Evolutionary conservation across 1,140 invertebrate genomes (phyloP).

Genomic region (Micrasema minimum): DNA sequence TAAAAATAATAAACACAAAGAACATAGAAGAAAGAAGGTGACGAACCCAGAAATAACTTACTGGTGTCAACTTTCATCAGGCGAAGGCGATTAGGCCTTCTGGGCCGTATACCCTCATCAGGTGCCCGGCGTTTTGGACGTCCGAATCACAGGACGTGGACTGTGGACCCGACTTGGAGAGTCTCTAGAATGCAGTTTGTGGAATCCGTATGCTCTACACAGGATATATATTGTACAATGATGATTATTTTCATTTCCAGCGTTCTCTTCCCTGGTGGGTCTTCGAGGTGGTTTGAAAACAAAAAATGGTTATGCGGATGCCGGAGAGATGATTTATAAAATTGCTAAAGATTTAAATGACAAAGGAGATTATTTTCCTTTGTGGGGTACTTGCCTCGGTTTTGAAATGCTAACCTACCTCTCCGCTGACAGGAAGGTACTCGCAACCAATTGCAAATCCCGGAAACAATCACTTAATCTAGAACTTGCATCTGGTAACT

Average conservation of each 20-base stretch:
- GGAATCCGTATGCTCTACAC: no score
- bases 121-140: no score
- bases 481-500: conserved; percentile 71
- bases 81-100: no score
- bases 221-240: no score
- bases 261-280: conserved; percentile 81
- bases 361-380: conserved; percentile 80
- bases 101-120: no score
- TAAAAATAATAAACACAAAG: no score
- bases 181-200: no score
- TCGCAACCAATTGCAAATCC: conserved; percentile 71
- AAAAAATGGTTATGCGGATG: conserved; percentile 77
- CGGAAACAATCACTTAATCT: conserved; percentile 72
- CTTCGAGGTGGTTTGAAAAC: conserved; percentile 72
- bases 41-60: no score
- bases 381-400: conserved; percentile 90
- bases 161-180: no score
- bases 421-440: conserved; percentile 70
- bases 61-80: no score
- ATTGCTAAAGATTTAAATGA: conserved; percentile 76
- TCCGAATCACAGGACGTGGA: no score
- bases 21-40: no score
- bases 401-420: conserved; percentile 84
- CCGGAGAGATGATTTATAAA: conserved; percentile 75
- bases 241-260: conserved; percentile 64